Conservation (phyloP, 2,797 vertebrate species). For the Chaetodon trifasciatus region DNA sequence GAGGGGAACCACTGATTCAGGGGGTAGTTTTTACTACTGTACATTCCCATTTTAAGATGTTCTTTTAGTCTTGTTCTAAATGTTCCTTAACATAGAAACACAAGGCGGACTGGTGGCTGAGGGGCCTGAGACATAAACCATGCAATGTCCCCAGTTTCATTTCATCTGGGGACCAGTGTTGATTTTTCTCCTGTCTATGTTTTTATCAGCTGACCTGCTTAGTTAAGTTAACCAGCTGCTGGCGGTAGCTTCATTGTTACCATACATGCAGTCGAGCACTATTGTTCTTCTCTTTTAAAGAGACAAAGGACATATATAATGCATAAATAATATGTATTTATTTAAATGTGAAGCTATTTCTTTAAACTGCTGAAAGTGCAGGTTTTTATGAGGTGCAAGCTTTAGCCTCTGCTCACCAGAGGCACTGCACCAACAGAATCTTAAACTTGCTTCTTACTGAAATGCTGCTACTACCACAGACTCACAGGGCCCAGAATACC, state of each 20-base stretch:
- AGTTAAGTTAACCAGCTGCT: background rate
- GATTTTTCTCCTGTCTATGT: too few species aligned
- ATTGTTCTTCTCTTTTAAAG: background rate
- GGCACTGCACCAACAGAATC: too few species aligned
- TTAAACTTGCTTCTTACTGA: too few species aligned
- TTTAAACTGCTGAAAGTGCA: background rate
- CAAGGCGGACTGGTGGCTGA: background rate
- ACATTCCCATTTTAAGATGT: background rate
- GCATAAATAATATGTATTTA: too few species aligned
- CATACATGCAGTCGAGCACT: too few species aligned
- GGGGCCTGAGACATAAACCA: background rate
- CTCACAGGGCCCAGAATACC: too few species aligned
- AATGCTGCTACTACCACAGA: too few species aligned
- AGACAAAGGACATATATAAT: too few species aligned
- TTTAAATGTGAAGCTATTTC: background rate
- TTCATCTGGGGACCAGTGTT: too few species aligned
- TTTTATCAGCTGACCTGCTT: too few species aligned
- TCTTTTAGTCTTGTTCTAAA: constrained; percentile 8
- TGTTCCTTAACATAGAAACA: background rate
- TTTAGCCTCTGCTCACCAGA: too few species aligned
- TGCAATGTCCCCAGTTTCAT: background rate
- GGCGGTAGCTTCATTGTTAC: constrained; percentile 1
- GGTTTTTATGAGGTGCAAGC: background rate
- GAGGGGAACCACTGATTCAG: background rate
- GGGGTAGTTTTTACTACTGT: background rate